Base-by-base conservation (phyloP, 2,797 vertebrate genomes). In the Cirrhinus molitorella region DNA sequence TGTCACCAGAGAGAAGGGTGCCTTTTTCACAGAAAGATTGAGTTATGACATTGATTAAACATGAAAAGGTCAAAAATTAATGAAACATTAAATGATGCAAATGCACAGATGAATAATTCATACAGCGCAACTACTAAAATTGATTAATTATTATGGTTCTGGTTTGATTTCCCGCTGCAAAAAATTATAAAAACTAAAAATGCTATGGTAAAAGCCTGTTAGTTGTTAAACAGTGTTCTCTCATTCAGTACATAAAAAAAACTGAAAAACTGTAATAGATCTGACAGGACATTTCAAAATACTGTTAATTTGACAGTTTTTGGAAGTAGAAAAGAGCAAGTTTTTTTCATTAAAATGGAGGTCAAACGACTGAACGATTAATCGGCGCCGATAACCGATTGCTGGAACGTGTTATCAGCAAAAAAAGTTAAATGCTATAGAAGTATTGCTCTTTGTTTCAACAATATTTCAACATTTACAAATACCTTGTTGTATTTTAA, bases 41-140 rank as follows among this genome's bases (percentile, higher is more conserved):
- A 61, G 12, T 61, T 25, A 61, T 61, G 59, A 63, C 25, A 63
- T 63, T 63, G 61, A 34, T 65, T 19, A 65, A 65, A 65, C 16
- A 10, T 34, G 61, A 65, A 34, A 65, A 65, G 61, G 28, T 63
- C 16, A 63, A 31, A 63, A 63, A 63, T 31, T 8, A 63, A 31
- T 19, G 1, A 65, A 65, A 17, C 16, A 34, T 65, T 61, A 31
- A 63, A 31, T 31, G 14, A 63, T 28, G 59, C 59, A 16, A 8
- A 61, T 28, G 2, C 25, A 31, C 5, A 3, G 14, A 31, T 10
- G 3, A 63, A 63, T 31, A 31, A 0, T 3, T 65, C 3, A 31
- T 65, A 3, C 7, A 65, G 61, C 19, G 61, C 10, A 34, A 34
- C 61, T n/a, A 4, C 19, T 55, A n/a, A 55, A 0, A 17, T 8